Evolutionary conservation across 2,888 invertebrate genomes (phyloP).

Genomic region (Dione juno): DNA sequence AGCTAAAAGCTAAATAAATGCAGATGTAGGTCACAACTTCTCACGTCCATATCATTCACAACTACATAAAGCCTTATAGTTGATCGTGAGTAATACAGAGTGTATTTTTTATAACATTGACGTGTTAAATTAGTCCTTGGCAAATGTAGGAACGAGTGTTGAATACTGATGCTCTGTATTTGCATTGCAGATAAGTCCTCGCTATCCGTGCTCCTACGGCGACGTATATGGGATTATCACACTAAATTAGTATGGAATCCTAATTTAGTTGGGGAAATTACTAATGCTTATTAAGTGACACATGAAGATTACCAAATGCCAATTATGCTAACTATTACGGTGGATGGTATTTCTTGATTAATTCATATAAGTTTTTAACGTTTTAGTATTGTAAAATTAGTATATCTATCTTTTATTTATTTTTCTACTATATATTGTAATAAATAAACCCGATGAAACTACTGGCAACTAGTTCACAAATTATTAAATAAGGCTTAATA

Average conservation of each 20-base stretch:
- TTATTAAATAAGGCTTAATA: too few species aligned
- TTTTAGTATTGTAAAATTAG: too few species aligned
- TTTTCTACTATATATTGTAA: too few species aligned
- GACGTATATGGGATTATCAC: conserved; percentile 35
- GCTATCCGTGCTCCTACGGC: conserved; percentile 34
- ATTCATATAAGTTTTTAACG: not conserved
- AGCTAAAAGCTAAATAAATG: not conserved
- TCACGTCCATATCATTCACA: conserved; percentile 7
- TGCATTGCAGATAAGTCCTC: conserved; percentile 41
- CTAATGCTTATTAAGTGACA: conserved; percentile 2
- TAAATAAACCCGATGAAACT: too few species aligned
- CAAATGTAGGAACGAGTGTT: conserved; percentile 35
- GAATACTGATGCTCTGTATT: conserved; percentile 41
- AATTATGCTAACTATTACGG: conserved; percentile 1
- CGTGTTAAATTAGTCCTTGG: conserved; percentile 36
- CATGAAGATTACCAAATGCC: not conserved
- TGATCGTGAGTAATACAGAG: conserved; percentile 16
- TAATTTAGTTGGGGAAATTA: conserved; percentile 23
- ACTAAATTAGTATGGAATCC: conserved; percentile 37
- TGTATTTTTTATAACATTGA: conserved; percentile 21
- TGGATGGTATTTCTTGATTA: not conserved
- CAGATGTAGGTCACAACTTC: conserved; percentile 14
- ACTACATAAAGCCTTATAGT: conserved; percentile 7
- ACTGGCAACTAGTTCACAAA: too few species aligned
- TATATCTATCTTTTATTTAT: too few species aligned